Conservation (phyloP, 2,888 invertebrate genomes). For the Phortica magna region DNA sequence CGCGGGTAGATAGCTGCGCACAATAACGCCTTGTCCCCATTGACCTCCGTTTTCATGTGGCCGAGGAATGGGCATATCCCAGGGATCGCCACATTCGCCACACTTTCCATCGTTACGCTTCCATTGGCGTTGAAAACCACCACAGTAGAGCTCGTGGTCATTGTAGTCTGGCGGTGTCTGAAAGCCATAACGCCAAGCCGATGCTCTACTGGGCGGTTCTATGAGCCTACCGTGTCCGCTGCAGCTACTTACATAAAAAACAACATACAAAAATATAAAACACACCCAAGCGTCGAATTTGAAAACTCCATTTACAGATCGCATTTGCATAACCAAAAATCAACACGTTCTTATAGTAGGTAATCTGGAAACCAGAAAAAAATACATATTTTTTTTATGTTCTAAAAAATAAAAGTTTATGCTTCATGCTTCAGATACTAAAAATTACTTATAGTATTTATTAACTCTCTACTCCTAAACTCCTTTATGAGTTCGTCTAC, state of each 20-base stretch:
- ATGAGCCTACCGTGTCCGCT: slow-evolving; percentile 78
- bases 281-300: no score
- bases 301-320: no score
- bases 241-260: slow-evolving; percentile 35
- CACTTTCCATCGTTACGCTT: slow-evolving; percentile 89
- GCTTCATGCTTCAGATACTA: no score
- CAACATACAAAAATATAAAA: no score
- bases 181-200: slow-evolving; percentile 94
- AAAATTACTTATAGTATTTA: no score
- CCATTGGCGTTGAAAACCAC: slow-evolving; percentile 92
- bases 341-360: no score
- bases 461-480: no score
- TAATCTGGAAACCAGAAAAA: no score
- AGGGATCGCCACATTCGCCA: slow-evolving; percentile 92
- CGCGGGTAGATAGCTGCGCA: slow-evolving; percentile 86
- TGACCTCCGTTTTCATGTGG: slow-evolving; percentile 90
- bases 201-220: slow-evolving; percentile 91
- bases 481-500: no score
- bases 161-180: slow-evolving; percentile 93
- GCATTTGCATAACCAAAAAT: no score
- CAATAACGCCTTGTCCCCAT: slow-evolving; percentile 89
- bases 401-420: no score
- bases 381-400: no score
- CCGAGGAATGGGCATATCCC: slow-evolving; percentile 85
- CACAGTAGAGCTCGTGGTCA: slow-evolving; percentile 92